Percentiles rank a stretch among this genome's conserved stretches.
phyloP scores from a whole-genome alignment of 1,140 invertebrate genomes.

The Heliconius himera region DNA sequence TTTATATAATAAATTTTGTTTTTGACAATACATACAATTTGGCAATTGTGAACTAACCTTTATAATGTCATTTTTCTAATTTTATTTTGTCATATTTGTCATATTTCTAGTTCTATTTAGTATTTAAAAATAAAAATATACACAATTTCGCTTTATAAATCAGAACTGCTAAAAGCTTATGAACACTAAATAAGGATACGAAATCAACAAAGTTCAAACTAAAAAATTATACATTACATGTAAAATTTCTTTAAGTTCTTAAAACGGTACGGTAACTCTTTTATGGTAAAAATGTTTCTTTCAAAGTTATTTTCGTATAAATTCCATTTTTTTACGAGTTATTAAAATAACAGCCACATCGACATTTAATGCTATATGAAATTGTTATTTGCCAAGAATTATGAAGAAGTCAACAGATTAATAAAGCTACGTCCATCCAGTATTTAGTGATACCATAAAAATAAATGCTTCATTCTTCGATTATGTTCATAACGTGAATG shows the following conservation, averaged over 20 bases:
- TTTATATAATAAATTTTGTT: background rate
- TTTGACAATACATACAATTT: no score
- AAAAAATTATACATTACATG: background rate
- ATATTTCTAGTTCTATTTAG: no score
- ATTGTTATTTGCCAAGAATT: constrained; percentile 10
- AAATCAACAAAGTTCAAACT: background rate
- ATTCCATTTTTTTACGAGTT: constrained; percentile 1
- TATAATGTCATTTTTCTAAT: no score
- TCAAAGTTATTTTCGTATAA: background rate
- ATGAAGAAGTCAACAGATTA: constrained; percentile 15
- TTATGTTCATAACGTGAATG: constrained; percentile 7
- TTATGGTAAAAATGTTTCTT: constrained; percentile 4
- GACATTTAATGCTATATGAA: background rate
- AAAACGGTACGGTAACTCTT: no score
- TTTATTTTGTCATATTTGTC: no score
- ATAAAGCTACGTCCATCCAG: constrained; percentile 13
- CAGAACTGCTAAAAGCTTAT: no score
- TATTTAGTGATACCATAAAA: constrained; percentile 26
- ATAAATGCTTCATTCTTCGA: constrained; percentile 18
- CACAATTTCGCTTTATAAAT: no score
- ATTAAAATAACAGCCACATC: constrained; percentile 6
- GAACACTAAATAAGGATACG: no score
- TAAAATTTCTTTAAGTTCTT: background rate
- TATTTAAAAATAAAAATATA: no score
- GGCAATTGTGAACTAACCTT: no score